Base-by-base conservation (phyloP, 1,140 invertebrate genomes). In the Hylyphantes graminicola region DNA sequence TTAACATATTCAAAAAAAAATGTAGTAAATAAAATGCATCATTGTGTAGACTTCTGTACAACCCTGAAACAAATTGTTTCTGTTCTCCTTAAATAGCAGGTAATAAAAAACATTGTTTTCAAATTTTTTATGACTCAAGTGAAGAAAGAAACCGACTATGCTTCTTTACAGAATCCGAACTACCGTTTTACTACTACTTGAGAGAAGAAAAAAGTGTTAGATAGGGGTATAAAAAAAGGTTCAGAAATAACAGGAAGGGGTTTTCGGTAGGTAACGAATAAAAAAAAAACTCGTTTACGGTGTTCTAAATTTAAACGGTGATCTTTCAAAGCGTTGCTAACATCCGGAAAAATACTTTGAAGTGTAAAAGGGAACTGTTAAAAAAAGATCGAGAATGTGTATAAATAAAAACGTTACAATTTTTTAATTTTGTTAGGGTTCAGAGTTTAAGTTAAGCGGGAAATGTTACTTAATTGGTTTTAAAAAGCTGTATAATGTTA, bases 301-400 rank as follows among this genome's bases (percentile, higher is more conserved):
- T 13, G 55, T 5, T 48, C 77, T 79, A 79, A 79, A 79, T 79
- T 79, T 79, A 79, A 79, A 79, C 77, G 77, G 64, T 79, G 70
- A 79, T 79, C 77, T 79, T 70, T 79, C 77, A 79, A 68, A 68
- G 77, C 65, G 53, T 57, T 79, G n/a, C 77, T 70, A 79, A 79
- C 77, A 79, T 79, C 77, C 77, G 77, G 77, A 79, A 79, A 79
- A 79, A 79, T 79, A 79, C 63, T 79, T 67, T 57, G 77, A 79
- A 79, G 51, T 35, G 50, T 53, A 55, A 19, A 70, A 78, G 53
- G 11, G 21, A 17, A 54, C 63, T 55, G 75, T 53, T 13, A 53
- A 63, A 21, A 74, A 63, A 61, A 55, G 55, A 55, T 72, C 12
- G 9, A n/a, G 48, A 51, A 70, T 17, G 15, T 50, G 53, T 8